Base-by-base conservation (phyloP, 2,888 invertebrate genomes). In the Caenorhabditis sinica region DNA sequence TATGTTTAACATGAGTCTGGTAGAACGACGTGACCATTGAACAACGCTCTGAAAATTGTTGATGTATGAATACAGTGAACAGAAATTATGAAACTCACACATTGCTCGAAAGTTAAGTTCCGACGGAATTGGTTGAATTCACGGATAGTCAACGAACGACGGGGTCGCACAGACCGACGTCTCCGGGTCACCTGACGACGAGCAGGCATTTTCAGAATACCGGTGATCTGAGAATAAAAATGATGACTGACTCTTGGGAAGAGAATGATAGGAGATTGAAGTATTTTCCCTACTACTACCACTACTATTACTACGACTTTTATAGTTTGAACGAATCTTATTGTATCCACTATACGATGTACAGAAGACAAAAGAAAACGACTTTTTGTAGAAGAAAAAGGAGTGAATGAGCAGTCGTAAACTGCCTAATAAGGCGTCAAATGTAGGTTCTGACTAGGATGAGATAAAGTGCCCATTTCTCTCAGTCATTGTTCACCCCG, bases 71-170 rank as follows among this genome's bases (percentile, higher is more conserved):
- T 23, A 15, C 28, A 28, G 15, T 15, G 4, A 15, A 3, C 15
- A 25, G 2, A 13, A 28, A 13, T 20, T 5, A 45, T 5, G 6
- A 20, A 25, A 43, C 65, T 30, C 13, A 65, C 65, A n/a, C 65
- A 65, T 65, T 65, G 65, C 0, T 28, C 28, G 30, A 65, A 65
- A 8, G 40, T 49, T 2, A 65, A 40, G 25, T 65, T 65, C 0
- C 65, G 45, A 25, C 49, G 65, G n/a, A 45, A 43, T 8, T 28
- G 28, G n/a, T 65, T 43, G 43, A 65, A 65, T 28, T 65, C 45
- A n/a, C 30, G 13, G 1, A 23, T 28, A 2, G 65, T 65, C 30
- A 65, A 45, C 1, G 17, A 17, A n/a, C 30, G 17, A 1, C 28
- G 45, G 6, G 9, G 20, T 40, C 13, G 9, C 4, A 2, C 15